These are phyloP conservation scores for Eciton burchellii DNA, from an alignment of 1,140 invertebrate species.

Conservation along the genomic window DNA sequence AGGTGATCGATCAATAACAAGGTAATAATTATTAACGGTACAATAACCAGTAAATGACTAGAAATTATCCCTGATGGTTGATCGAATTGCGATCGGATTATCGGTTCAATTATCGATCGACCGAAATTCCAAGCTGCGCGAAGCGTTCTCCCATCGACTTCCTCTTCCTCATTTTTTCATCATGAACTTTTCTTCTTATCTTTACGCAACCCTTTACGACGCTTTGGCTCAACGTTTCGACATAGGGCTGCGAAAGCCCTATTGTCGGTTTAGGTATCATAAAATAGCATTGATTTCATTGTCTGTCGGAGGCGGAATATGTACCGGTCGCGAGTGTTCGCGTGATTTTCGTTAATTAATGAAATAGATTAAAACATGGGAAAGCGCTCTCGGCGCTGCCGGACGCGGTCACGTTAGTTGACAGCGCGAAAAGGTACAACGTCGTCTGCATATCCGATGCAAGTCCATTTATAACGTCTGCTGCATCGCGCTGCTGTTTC, in stretches of 20 bases:
- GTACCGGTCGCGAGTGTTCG: conserved; percentile 13
- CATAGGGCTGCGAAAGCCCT: too few species aligned
- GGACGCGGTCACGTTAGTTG: conserved; percentile 26
- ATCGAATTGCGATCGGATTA: neutral
- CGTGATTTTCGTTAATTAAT: conserved; percentile 41
- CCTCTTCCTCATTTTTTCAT: too few species aligned
- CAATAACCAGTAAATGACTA: neutral
- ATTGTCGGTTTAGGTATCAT: neutral
- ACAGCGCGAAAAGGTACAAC: conserved; percentile 48
- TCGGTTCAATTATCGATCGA: too few species aligned
- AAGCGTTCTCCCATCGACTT: too few species aligned
- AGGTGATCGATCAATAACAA: too few species aligned
- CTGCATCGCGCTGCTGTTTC: neutral
- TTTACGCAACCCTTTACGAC: too few species aligned
- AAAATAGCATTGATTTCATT: conserved; percentile 49
- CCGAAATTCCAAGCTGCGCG: too few species aligned
- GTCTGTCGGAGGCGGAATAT: conserved; percentile 30
- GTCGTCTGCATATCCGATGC: conserved; percentile 42
- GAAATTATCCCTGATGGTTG: neutral
- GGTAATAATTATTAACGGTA: neutral
- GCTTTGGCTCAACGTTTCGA: too few species aligned
- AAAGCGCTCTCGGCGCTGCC: conserved; percentile 35
- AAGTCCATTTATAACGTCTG: conserved; percentile 41
- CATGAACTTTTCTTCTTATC: too few species aligned
- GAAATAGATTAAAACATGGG: conserved; percentile 50